phyloP scores from a whole-genome alignment of 2,113 vertebrate species.

The Cranoglanis bouderius region DNA sequence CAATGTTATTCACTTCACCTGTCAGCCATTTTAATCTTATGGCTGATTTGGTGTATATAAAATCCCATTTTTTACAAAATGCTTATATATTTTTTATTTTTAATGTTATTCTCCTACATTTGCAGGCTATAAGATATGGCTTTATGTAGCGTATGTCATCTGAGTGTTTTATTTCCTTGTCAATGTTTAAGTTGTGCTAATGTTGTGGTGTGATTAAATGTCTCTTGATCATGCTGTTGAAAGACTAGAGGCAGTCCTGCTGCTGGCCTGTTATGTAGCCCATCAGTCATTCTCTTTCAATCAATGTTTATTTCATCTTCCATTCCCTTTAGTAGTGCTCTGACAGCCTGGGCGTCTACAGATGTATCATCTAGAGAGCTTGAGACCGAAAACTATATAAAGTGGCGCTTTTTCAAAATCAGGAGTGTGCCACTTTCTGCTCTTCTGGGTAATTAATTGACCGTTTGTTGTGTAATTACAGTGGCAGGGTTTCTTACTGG shows the following conservation, averaged over 20 bases:
- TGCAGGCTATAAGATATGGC: not conserved
- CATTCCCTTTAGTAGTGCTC: slow-evolving; percentile 67
- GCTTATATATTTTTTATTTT: not conserved
- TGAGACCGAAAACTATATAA: not conserved
- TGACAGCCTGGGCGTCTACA: slow-evolving; percentile 40
- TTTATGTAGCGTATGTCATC: not conserved
- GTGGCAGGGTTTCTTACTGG: slow-evolving; percentile 5
- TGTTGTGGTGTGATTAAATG: slow-evolving; percentile 50
- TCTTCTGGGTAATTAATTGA: slow-evolving; percentile 40
- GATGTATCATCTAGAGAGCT: slow-evolving; percentile 18
- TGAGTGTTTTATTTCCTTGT: slow-evolving; percentile 18
- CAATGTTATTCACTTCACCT: too few relatives aligned
- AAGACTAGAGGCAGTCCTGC: slow-evolving; percentile 41
- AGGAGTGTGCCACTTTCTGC: slow-evolving; percentile 26
- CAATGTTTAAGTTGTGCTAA: slow-evolving; percentile 23
- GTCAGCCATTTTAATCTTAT: too few relatives aligned
- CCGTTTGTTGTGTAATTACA: slow-evolving; percentile 26
- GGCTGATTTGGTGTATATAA: too few relatives aligned
- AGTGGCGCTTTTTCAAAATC: slow-evolving; percentile 40
- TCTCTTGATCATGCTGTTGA: slow-evolving; percentile 48
- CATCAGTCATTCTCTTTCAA: slow-evolving; percentile 76
- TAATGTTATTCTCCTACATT: not conserved
- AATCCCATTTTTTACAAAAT: not conserved
- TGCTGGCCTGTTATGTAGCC: slow-evolving; percentile 70
- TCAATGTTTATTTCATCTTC: slow-evolving; percentile 73